Base-by-base conservation (phyloP, 2,797 vertebrate species). In the Tinamus major region DNA sequence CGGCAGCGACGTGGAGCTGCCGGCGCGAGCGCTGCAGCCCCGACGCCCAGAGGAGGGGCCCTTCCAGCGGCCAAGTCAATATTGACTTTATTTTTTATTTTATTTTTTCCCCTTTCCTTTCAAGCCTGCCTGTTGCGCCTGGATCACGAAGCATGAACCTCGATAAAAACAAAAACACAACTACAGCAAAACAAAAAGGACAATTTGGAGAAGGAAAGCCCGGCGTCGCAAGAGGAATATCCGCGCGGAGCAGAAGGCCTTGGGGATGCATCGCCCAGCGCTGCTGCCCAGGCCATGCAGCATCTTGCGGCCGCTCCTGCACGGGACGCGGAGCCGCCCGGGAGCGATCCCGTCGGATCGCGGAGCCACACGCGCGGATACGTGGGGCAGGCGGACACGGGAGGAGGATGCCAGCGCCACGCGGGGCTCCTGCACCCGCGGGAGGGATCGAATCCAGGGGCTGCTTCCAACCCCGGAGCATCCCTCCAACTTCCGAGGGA, bases 11-110 rank as follows among this genome's bases (percentile, higher is more conserved):
- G 18, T 19, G 44, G 44, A 20, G 18, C 44, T 19, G 44, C 18
- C 20, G 17, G 44, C 19, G 15, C 42, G 11, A 41, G 39, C 39
- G 39, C 39, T 41, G 39, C 39, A 41, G 39, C 39, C 39, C 39
- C 16, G 42, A 44, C 42, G 46, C 46, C 46, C 46, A 10, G 21
- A 82, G 88, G 86, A 80, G 58, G 82, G 93, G 86, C 61, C n/a
- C 4, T 0, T 33, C 80, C 85, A 3, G 87, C 92, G 64, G 51
- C 92, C 93, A 9, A 72, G 76, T 65, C 65, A 97, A 97, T 91
- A 95, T 92, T 96, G 96, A 92, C 85, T 93, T 85, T 87, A 24
- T 41, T 62, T 78, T 23, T 10, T 35, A 35, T 35, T 35, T 35
- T 35, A 20, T 42, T 64, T 78, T 23, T 3, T 9, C 37, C 20